Evolutionary conservation across 2,797 vertebrate species (phyloP).

Genomic region (Okamejei kenojei): DNA sequence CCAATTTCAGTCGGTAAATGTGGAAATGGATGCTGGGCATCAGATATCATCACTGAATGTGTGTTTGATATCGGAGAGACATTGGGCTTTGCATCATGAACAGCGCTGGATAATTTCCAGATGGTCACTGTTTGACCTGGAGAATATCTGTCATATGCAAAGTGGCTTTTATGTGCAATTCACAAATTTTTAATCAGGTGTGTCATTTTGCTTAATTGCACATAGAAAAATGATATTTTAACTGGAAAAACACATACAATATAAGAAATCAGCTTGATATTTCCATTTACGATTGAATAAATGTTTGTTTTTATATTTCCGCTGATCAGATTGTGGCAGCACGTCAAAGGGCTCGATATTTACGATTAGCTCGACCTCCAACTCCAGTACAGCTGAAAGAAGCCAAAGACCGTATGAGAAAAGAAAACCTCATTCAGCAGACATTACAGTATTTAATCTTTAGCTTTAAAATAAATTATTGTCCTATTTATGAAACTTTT

Average conservation of each 20-base stretch:
- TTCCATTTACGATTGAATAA: not conserved
- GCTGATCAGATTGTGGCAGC: constrained; percentile 56
- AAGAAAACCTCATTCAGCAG: constrained; percentile 46
- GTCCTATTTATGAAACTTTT: not conserved
- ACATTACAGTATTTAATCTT: constrained; percentile 54
- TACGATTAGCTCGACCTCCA: constrained; percentile 58
- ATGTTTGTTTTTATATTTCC: not conserved
- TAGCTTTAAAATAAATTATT: not conserved
- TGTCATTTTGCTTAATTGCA: not conserved
- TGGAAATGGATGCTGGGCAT: too few species aligned
- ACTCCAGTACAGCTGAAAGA: constrained; percentile 52
- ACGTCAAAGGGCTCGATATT: constrained; percentile 58
- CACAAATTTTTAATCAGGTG: too few species aligned
- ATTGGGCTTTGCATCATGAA: too few species aligned
- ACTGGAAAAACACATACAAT: not conserved
- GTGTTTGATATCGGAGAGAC: too few species aligned
- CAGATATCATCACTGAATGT: too few species aligned
- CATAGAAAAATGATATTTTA: not conserved
- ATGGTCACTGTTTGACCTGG: too few species aligned
- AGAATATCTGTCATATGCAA: too few species aligned
- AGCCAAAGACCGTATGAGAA: constrained; percentile 48
- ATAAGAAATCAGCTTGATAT: not conserved
- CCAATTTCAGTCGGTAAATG: too few species aligned
- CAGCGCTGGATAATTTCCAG: too few species aligned
- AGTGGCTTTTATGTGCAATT: too few species aligned